Percentiles rank a stretch among this genome's conserved stretches.
Conservation (phyloP, 2,113 vertebrate species). For the Rhipidura dahli region DNA sequence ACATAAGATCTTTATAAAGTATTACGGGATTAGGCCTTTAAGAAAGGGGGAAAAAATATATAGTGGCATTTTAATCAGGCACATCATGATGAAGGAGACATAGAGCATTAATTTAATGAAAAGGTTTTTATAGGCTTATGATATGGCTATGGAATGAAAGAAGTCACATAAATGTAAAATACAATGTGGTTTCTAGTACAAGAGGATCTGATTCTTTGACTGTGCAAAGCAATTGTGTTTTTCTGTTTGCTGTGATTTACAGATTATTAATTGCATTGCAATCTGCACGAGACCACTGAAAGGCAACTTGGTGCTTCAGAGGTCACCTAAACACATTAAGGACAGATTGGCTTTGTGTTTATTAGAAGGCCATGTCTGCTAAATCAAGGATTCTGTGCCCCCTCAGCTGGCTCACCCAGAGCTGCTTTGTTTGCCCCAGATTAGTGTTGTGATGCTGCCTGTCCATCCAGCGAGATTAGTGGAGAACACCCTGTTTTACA, state of each 20-base stretch:
- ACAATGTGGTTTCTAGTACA: neutral
- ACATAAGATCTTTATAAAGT: constrained; percentile 54
- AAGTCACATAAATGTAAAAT: neutral
- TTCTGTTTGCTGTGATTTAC: neutral
- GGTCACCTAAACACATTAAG: neutral
- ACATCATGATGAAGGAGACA: neutral
- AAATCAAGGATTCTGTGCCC: neutral
- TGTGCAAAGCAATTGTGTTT: neutral
- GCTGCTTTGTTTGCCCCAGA: neutral
- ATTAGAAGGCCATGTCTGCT: neutral
- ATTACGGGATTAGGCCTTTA: constrained; percentile 50
- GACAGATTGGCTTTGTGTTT: neutral
- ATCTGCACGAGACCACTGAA: neutral
- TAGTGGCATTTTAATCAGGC: constrained; percentile 34
- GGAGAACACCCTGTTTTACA: neutral
- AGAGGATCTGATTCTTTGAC: neutral
- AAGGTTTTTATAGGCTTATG: neutral
- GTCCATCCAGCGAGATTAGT: neutral
- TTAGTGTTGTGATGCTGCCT: neutral
- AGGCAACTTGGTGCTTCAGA: neutral
- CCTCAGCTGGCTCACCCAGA: neutral
- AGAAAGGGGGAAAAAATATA: neutral
- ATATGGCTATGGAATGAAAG: neutral
- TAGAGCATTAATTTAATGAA: neutral
- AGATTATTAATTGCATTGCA: neutral